These are phyloP conservation scores for Chelonia mydas DNA, from an alignment of 2,797 vertebrate genomes.

Conservation along the genomic window DNA sequence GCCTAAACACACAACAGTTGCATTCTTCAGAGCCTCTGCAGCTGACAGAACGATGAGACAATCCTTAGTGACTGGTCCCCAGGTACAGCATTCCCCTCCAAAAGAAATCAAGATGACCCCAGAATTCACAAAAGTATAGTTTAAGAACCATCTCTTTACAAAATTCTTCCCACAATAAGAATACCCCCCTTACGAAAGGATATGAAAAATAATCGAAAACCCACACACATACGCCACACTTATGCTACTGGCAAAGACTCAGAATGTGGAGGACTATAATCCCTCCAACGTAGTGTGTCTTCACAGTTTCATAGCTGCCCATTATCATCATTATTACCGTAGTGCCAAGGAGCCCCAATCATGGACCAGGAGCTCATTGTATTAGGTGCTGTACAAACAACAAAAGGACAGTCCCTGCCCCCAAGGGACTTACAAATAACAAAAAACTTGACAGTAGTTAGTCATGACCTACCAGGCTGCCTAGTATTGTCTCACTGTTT, in stretches of 20 bases:
- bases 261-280: neutral
- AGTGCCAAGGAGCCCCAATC: neutral
- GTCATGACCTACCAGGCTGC: too few species aligned
- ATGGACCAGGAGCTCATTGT: neutral
- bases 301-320: neutral
- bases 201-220: neutral
- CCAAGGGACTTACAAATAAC: neutral
- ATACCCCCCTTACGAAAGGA: neutral
- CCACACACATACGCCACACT: neutral
- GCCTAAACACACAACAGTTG: neutral
- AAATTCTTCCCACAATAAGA: neutral
- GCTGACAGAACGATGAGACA: neutral
- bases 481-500: too few species aligned
- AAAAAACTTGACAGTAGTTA: too few species aligned
- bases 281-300: neutral
- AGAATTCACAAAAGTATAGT: neutral
- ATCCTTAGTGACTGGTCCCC: neutral
- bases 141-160: neutral
- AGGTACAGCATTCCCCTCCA: neutral
- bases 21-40: conserved; percentile 34
- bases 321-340: neutral
- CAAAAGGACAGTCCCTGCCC: neutral
- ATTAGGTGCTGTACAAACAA: neutral
- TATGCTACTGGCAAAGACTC: neutral
- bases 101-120: neutral